Percentiles rank a stretch among this genome's conserved stretches.
Evolutionary conservation across 37 sponge, comb jelly and placozoan species (phyloP).

Genomic region (Crambe crambe): DNA sequence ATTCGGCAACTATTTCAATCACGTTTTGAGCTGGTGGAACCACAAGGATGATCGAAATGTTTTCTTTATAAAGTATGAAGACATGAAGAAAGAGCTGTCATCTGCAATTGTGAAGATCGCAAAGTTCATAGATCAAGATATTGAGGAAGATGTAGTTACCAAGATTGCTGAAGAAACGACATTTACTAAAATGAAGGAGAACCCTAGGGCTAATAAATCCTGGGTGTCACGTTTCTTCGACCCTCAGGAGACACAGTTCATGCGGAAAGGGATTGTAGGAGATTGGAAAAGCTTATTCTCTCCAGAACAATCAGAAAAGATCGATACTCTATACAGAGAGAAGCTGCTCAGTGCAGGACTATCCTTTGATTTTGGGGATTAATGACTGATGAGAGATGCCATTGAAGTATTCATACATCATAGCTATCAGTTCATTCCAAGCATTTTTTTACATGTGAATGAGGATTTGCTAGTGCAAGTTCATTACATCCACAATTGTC

Average conservation of each 20-base stretch:
- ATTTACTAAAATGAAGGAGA: constrained; percentile 51
- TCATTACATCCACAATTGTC: too few species aligned
- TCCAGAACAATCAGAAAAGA: constrained; percentile 24
- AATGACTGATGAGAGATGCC: too few species aligned
- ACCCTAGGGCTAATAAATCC: constrained; percentile 13
- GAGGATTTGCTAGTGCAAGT: too few species aligned
- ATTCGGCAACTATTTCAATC: constrained; percentile 61
- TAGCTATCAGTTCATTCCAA: too few species aligned
- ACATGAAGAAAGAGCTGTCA: constrained; percentile 52
- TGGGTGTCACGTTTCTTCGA: neutral
- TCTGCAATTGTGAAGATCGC: constrained; percentile 16
- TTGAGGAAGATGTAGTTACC: constrained; percentile 21
- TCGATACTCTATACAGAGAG: constrained; percentile 33
- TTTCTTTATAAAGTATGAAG: constrained; percentile 63
- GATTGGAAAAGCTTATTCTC: constrained; percentile 61
- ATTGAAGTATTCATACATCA: too few species aligned
- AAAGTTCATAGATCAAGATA: constrained; percentile 23
- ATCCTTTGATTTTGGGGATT: neutral
- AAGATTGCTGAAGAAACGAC: constrained; percentile 13
- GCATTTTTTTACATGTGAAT: too few species aligned
- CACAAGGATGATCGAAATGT: constrained; percentile 44
- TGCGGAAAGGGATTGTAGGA: constrained; percentile 59
- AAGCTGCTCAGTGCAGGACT: constrained; percentile 28
- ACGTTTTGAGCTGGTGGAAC: constrained; percentile 56
- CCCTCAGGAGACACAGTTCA: constrained; percentile 1